A percentile compares a stretch with the other conserved stretches of the same genome.
Evolutionary conservation across 2,888 invertebrate species (phyloP).

Genomic region (Drosophila phalerata): DNA sequence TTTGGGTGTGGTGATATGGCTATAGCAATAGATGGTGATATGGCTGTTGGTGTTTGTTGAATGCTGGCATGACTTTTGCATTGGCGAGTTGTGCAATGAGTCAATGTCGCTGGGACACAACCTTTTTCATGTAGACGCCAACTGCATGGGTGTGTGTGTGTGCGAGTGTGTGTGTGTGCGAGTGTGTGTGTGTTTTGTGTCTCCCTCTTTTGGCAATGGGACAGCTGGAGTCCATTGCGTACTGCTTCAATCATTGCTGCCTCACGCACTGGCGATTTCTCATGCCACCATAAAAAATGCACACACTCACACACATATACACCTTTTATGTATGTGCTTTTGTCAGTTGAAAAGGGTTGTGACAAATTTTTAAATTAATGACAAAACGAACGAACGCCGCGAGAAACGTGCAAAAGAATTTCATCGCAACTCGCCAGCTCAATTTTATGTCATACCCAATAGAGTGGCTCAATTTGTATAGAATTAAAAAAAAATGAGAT

Average conservation of each 20-base stretch:
- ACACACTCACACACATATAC: conserved; percentile 1
- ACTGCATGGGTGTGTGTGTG: conserved; percentile 20
- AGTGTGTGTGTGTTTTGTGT: conserved; percentile 9
- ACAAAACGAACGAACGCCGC: conserved; percentile 59
- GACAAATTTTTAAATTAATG: conserved; percentile 80
- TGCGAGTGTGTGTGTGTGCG: conserved; percentile 8
- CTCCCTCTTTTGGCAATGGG: conserved; percentile 15
- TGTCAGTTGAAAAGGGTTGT: conserved; percentile 75
- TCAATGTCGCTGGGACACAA: conserved; percentile 71
- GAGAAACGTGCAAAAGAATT: conserved; percentile 50
- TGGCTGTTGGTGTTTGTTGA: background rate
- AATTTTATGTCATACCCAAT: background rate
- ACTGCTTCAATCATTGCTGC: conserved; percentile 38
- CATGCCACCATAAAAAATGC: conserved; percentile 4
- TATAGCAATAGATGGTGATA: background rate
- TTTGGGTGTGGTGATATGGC: background rate
- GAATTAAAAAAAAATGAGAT: too few species aligned
- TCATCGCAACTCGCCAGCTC: conserved; percentile 19
- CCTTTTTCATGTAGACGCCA: conserved; percentile 69
- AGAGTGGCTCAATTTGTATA: too few species aligned
- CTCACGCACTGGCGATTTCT: too few species aligned
- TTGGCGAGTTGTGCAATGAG: conserved; percentile 54
- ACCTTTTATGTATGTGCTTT: conserved; percentile 31
- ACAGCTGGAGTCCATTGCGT: conserved; percentile 1
- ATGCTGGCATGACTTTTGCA: background rate